phyloP scores from a whole-genome alignment of 2,797 vertebrate genomes.

The Gymnodraco acuticeps region DNA sequence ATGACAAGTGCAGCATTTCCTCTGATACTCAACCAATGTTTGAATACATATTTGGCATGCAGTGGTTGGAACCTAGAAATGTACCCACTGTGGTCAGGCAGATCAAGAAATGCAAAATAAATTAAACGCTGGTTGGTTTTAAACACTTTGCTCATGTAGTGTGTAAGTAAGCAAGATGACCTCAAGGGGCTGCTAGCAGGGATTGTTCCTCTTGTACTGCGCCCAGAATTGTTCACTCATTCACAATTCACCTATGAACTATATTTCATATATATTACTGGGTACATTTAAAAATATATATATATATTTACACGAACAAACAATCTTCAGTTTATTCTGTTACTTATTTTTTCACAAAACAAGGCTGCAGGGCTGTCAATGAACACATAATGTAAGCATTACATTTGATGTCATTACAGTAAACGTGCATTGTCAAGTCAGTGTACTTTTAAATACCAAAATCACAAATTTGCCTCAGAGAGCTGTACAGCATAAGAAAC shows the following conservation, averaged over 20 bases:
- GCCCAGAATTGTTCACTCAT: not conserved
- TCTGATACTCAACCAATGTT: conserved; percentile 33
- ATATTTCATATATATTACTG: not conserved
- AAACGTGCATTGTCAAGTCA: not conserved
- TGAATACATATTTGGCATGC: conserved; percentile 34
- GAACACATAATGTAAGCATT: not conserved
- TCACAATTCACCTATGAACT: not conserved
- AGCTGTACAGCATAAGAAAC: not conserved
- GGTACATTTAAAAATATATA: not conserved
- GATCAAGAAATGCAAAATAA: conserved; percentile 12
- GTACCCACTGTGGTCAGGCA: not conserved
- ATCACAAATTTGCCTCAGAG: not conserved
- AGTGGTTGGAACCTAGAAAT: conserved; percentile 11
- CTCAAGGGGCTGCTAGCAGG: not conserved
- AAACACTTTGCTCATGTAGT: conserved; percentile 11
- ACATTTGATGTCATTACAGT: too few species aligned
- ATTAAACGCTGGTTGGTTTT: conserved; percentile 23
- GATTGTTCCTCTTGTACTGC: not conserved
- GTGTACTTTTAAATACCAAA: not conserved
- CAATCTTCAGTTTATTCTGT: not conserved
- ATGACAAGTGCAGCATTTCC: conserved; percentile 39
- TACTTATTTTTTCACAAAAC: not conserved
- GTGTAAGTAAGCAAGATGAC: not conserved
- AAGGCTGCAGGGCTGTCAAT: not conserved
- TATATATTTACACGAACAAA: not conserved